Conservation (phyloP, 2,797 vertebrate genomes). For the Labeo calbasu region DNA sequence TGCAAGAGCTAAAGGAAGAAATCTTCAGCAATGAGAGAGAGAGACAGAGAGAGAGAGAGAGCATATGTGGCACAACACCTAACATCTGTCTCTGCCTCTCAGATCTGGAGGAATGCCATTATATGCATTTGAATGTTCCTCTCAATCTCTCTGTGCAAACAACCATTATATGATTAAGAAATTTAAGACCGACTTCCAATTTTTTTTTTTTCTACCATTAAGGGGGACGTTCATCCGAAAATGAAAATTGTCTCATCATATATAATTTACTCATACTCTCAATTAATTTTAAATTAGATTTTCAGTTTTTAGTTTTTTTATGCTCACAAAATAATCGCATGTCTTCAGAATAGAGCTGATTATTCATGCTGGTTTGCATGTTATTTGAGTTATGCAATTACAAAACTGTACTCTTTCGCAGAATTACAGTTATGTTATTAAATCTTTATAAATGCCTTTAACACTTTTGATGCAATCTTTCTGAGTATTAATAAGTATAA, state of each 20-base stretch:
- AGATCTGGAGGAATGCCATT: slow-evolving; percentile 43
- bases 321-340: neutral
- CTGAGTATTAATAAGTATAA: no score
- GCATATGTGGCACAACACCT: slow-evolving; percentile 12
- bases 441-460: no score
- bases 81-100: slow-evolving; percentile 47
- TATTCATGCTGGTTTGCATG: no score
- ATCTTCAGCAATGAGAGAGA: neutral
- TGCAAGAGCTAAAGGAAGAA: slow-evolving; percentile 24
- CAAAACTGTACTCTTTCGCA: no score
- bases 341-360: neutral
- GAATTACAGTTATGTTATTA: no score
- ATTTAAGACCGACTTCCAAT: neutral
- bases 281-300: neutral
- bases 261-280: neutral
- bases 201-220: neutral
- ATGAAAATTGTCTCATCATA: neutral
- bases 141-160: slow-evolving; percentile 35
- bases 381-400: neutral
- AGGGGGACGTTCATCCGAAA: neutral
- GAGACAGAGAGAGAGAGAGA: slow-evolving; percentile 4
- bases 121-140: slow-evolving; percentile 35
- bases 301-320: neutral
- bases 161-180: slow-evolving; percentile 30
- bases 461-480: no score